Evolutionary conservation across 1,140 invertebrate genomes (phyloP), one percentile per base, ranked within the genome.

Genomic region (Brachionus manjavacas): DNA sequence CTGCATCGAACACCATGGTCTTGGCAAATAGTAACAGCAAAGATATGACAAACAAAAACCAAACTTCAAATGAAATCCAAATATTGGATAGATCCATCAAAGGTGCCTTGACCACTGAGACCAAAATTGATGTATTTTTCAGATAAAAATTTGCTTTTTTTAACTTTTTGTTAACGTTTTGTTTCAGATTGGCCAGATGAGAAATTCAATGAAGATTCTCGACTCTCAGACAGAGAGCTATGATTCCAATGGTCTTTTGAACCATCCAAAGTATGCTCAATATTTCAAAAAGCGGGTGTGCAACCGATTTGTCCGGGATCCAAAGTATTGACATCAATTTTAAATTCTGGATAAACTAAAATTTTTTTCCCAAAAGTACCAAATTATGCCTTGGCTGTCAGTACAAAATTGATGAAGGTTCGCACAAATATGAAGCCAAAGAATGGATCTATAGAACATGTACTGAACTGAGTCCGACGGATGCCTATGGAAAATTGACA

Each of bases 261-360:
- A 81, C n/a, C 79, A 81, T 43, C 79, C 79, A 14, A 81, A 68
- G n/a, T 81, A 81, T 64, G 79, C 79, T 14, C 79, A 81, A 43
- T 81, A 64, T 39, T 81, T 81, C 25, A 81, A 81, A 81, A 81
- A 81, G 64, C 49, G 79, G 12, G 49, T 64, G 0, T 81, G 79
- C 23, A 68, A 12, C 25, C 28, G 39, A 20, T 64, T 20, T 81
- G 79, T 81, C 11, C 11, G 16, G 9, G 79, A 81, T 23, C 31
- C 79, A 31, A 41, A 39, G 79, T 81, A 81, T 20, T 55, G 7
- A 25, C 52, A 80, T 25, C 23, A 52, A 28, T 41, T 23, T 35
- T 35, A 35, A 35, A 35, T 35, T 35, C 31, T 35, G 7, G 7
- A 35, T 35, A 35, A 35, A 35, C 3, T 35, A 6, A 35, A 35